Conservation (phyloP, 2,888 invertebrate species). For the Drosophila silvestris region DNA sequence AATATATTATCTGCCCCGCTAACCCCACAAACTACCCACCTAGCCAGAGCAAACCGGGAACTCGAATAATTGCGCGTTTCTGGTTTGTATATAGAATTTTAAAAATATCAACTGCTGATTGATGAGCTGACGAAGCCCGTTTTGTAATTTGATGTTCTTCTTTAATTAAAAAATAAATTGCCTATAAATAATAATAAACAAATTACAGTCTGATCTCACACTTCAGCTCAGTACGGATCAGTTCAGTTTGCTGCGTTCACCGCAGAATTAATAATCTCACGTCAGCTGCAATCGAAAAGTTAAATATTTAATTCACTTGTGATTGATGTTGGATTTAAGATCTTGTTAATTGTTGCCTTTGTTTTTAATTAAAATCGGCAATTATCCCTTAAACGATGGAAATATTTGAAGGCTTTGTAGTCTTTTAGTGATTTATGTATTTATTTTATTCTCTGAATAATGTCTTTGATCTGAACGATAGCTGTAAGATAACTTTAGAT, state of each 20-base stretch:
- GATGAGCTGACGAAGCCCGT: constrained; percentile 52
- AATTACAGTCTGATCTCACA: constrained; percentile 41
- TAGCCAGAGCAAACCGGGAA: constrained; percentile 5
- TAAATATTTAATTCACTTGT: constrained; percentile 38
- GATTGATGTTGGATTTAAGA: constrained; percentile 50
- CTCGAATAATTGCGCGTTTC: constrained; percentile 62
- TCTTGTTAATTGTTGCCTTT: constrained; percentile 31
- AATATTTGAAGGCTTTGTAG: constrained; percentile 22
- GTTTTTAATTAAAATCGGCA: constrained; percentile 45
- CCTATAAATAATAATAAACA: constrained; percentile 67
- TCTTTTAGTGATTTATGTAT: constrained; percentile 5
- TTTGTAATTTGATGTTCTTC: constrained; percentile 39
- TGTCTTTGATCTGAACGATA: neutral
- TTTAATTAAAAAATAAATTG: constrained; percentile 63
- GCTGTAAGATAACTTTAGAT: neutral
- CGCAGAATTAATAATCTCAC: constrained; percentile 36
- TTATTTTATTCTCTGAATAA: neutral
- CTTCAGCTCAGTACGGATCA: constrained; percentile 15
- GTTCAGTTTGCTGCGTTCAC: constrained; percentile 26
- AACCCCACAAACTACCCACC: neutral
- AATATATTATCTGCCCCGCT: constrained; percentile 31
- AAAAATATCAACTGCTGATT: constrained; percentile 64
- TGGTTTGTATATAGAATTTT: constrained; percentile 73
- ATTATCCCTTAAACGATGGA: constrained; percentile 31
- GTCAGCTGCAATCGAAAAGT: constrained; percentile 32